Evolutionary conservation across 2,113 vertebrate species (phyloP).

Genomic region (Ancistrus triradiatus): DNA sequence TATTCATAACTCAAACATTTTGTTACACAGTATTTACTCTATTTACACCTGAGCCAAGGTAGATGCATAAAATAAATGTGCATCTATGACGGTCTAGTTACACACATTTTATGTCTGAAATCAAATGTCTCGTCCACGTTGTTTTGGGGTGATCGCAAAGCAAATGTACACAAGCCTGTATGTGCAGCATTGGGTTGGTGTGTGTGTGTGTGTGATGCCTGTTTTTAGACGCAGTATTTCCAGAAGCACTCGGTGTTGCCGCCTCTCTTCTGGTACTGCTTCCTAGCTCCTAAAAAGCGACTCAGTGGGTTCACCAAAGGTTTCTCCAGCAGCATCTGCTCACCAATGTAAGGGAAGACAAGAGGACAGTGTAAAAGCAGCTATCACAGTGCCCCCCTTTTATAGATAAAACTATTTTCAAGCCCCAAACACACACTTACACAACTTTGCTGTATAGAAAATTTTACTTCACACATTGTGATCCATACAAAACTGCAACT

Average conservation of each 20-base stretch:
- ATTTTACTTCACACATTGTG: too few relatives aligned
- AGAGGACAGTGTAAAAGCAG: not conserved
- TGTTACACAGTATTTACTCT: constrained; percentile 31
- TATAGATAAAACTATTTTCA: too few relatives aligned
- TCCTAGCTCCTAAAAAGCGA: constrained; percentile 40
- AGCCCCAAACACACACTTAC: too few relatives aligned
- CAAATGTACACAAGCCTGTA: not conserved
- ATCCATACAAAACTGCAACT: too few relatives aligned
- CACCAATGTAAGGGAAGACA: not conserved
- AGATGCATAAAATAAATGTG: constrained; percentile 12
- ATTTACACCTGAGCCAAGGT: constrained; percentile 35
- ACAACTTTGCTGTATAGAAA: too few relatives aligned
- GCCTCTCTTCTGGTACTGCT: constrained; percentile 42
- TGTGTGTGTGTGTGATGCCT: not conserved
- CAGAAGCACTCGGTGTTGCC: constrained; percentile 51
- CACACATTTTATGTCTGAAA: too few relatives aligned
- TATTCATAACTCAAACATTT: not conserved
- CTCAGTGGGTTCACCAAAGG: constrained; percentile 23
- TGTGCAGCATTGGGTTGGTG: not conserved
- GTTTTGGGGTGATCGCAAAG: not conserved
- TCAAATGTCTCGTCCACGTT: not conserved
- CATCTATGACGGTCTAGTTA: not conserved
- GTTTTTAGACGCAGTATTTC: constrained; percentile 51
- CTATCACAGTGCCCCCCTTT: too few relatives aligned
- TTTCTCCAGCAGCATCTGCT: constrained; percentile 41